Evolutionary conservation across 2,888 invertebrate species (phyloP), one percentile per base, ranked within the genome.

Genomic region (Lutraria lutraria): DNA sequence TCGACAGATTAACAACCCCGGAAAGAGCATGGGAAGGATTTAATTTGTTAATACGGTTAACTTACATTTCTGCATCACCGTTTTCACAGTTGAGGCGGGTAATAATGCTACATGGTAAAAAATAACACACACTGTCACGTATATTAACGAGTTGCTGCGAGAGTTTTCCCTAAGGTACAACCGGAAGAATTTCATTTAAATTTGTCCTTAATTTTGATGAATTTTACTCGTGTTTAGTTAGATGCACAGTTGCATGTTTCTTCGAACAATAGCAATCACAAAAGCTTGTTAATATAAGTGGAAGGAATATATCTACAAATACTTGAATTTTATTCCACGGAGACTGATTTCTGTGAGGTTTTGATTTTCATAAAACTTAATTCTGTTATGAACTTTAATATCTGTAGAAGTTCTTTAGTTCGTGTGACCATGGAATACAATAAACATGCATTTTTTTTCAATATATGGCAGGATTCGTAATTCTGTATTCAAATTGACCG

Each of bases 121-220:
- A 19, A 76, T 21, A 25, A 68, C 63, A 68, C 63, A 25, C 63
- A 25, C 63, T 68, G 63, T 68, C 63, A 25, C 63, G 63, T 68
- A 68, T 68, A 68, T 68, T 68, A 68, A 68, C 63, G 63, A 68
- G 76, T 34, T 76, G 76, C 29, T 76, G 31, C 76, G 76, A 76
- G 76, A 76, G 76, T 76, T 76, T 76, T 76, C 76, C 76, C 76
- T 76, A 76, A 76, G 76, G 76, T 31, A 76, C 31, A 15, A 31
- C 13, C 76, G 15, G 76, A 76, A 76, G 76, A 76, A 76, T 76
- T 76, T 76, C 76, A 76, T 76, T 76, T 76, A 76, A 76, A 76
- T 76, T 76, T 76, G 76, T 76, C 76, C 76, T 34, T 76, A 76
- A 76, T 76, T 76, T 76, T 76, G 76, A 76, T 76, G 76, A 76